phyloP scores from a whole-genome alignment of 2,888 invertebrate species.

The Hybos culiciformis region DNA sequence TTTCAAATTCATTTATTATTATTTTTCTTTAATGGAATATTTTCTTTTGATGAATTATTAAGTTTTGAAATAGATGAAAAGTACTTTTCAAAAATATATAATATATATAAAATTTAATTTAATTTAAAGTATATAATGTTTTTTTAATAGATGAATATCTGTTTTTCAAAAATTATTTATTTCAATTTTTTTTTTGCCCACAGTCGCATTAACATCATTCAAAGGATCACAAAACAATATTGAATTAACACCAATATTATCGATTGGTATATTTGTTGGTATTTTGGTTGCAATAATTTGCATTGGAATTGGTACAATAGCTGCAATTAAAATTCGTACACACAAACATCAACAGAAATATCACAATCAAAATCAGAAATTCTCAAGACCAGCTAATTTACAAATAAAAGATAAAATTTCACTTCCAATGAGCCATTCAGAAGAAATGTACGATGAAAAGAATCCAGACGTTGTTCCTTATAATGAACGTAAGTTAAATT shows the following conservation, averaged over 20 bases:
- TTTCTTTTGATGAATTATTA: too few relatives aligned
- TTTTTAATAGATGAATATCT: too few relatives aligned
- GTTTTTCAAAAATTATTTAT: not conserved
- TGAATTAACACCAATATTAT: conserved; percentile 41
- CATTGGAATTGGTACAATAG: conserved; percentile 35
- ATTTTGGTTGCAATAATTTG: conserved; percentile 35
- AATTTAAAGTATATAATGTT: not conserved
- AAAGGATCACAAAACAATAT: conserved; percentile 40
- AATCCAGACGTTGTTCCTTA: conserved; percentile 81
- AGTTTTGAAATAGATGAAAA: too few relatives aligned
- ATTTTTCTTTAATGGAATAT: too few relatives aligned
- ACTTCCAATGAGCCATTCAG: conserved; percentile 48
- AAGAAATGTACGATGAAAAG: conserved; percentile 71
- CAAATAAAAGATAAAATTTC: conserved; percentile 53
- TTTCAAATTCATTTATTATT: too few relatives aligned
- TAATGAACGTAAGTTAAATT: conserved; percentile 55
- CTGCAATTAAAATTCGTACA: conserved; percentile 33
- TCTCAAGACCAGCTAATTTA: conserved; percentile 46
- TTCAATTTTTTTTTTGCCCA: conserved; percentile 11
- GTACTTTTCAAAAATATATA: too few relatives aligned
- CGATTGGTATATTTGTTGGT: conserved; percentile 37
- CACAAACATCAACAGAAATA: conserved; percentile 34
- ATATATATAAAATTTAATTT: not conserved
- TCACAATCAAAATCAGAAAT: conserved; percentile 34
- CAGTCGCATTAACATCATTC: conserved; percentile 34